Evolutionary conservation across 2,113 vertebrate species (phyloP).

Genomic region (Peromyscus polionotus): DNA sequence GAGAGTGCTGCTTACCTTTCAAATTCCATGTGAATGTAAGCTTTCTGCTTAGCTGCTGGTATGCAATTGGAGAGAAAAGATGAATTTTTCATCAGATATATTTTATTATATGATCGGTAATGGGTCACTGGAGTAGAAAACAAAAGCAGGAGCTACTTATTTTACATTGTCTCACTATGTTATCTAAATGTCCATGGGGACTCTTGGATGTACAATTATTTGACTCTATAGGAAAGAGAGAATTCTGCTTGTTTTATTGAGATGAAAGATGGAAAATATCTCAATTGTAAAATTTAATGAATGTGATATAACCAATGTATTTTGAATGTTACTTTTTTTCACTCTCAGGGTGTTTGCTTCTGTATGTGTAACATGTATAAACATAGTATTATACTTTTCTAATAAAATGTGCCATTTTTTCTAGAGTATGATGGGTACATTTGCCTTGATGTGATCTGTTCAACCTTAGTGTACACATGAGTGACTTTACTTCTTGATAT

Average conservation of each 20-base stretch:
- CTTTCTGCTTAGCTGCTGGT: conserved; percentile 35
- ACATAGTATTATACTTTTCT: neutral
- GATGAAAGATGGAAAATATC: neutral
- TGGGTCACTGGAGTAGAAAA: conserved; percentile 39
- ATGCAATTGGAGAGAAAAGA: conserved; percentile 54
- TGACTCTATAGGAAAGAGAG: conserved; percentile 14
- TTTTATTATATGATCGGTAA: conserved; percentile 50
- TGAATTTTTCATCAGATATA: conserved; percentile 63
- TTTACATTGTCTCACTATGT: neutral
- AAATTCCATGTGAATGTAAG: conserved; percentile 70
- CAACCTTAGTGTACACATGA: neutral
- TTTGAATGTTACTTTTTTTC: neutral
- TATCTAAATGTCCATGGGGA: neutral
- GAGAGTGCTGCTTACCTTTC: conserved; percentile 67
- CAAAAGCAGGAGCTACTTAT: conserved; percentile 49
- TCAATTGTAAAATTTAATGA: neutral
- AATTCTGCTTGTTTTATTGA: neutral
- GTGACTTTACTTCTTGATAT: neutral
- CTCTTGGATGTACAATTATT: neutral
- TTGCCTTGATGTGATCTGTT: neutral
- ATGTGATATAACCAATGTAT: neutral
- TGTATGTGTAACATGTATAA: neutral
- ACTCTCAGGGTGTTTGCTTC: neutral
- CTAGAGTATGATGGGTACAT: neutral
- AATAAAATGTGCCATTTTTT: conserved; percentile 35